phyloP scores from a whole-genome alignment of 2,797 vertebrate genomes.

The Macrochelys suwanniensis region DNA sequence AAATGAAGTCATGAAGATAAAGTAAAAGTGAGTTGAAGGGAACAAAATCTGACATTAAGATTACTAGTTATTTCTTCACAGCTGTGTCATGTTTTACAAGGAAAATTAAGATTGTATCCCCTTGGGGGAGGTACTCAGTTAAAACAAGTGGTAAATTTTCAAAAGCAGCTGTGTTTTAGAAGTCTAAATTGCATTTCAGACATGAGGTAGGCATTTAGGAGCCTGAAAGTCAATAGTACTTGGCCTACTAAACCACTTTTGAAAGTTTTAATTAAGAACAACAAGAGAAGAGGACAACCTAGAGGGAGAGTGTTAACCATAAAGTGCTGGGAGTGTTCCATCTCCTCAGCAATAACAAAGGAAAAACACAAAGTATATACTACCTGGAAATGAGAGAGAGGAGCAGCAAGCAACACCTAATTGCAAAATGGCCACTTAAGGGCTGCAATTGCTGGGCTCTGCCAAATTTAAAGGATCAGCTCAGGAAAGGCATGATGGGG shows the following conservation, averaged over 20 bases:
- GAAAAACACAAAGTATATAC: not conserved
- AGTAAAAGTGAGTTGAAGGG: not conserved
- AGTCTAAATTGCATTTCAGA: not conserved
- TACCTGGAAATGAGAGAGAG: not conserved
- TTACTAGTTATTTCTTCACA: not conserved
- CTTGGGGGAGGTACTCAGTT: not conserved
- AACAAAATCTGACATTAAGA: not conserved
- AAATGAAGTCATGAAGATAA: not conserved
- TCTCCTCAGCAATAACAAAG: not conserved
- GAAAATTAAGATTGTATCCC: not conserved
- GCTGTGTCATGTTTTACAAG: not conserved
- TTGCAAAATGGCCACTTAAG: not conserved
- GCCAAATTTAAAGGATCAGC: not conserved
- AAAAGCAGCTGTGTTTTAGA: not conserved
- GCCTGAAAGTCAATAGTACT: not conserved
- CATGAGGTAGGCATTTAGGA: not conserved
- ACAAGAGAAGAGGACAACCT: not conserved
- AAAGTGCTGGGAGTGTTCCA: not conserved
- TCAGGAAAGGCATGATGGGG: not conserved
- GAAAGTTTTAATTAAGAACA: not conserved
- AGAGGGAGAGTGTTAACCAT: not conserved
- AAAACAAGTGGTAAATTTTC: not conserved
- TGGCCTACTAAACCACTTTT: not conserved
- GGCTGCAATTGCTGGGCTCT: not conserved
- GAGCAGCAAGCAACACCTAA: not conserved